These are phyloP conservation scores for Acanthisitta chloris DNA, from an alignment of 2,113 vertebrate genomes.

Conservation along the genomic window DNA sequence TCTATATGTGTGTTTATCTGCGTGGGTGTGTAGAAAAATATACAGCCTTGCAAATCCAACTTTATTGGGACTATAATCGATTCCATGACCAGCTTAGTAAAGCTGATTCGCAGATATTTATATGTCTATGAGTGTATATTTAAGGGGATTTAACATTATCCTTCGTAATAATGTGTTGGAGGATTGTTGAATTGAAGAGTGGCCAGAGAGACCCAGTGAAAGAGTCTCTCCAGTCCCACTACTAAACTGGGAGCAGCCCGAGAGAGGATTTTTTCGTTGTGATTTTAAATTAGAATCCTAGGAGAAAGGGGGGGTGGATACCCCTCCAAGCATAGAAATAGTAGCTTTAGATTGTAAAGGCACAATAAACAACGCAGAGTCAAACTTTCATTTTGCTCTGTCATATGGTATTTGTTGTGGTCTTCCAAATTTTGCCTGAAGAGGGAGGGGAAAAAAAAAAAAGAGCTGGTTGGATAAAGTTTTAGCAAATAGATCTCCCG, in stretches of 20 bases:
- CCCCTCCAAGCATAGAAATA: background rate
- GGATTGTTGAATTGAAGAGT: background rate
- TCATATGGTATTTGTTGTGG: background rate
- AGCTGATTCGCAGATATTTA: background rate
- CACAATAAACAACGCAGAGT: background rate
- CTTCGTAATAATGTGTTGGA: background rate
- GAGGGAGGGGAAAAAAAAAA: background rate
- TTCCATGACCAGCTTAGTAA: background rate
- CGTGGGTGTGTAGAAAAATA: conserved; percentile 20
- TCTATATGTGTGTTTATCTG: background rate
- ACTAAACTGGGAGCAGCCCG: background rate
- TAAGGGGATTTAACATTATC: background rate
- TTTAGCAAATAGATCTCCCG: background rate
- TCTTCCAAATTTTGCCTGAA: background rate
- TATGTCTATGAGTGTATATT: background rate
- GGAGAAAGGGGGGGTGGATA: rapidly evolving
- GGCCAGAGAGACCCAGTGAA: background rate
- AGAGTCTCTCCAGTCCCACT: background rate
- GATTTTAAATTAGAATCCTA: background rate
- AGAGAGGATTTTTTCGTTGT: background rate
- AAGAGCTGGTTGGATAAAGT: background rate
- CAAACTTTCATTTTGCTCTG: background rate
- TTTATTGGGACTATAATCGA: conserved; percentile 33
- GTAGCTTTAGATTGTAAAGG: background rate
- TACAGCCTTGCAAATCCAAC: conserved; percentile 9